A percentile compares a stretch with the other conserved stretches of the same genome.
Conservation (phyloP, 2,797 vertebrate genomes). For the Gastrophryne carolinensis region DNA sequence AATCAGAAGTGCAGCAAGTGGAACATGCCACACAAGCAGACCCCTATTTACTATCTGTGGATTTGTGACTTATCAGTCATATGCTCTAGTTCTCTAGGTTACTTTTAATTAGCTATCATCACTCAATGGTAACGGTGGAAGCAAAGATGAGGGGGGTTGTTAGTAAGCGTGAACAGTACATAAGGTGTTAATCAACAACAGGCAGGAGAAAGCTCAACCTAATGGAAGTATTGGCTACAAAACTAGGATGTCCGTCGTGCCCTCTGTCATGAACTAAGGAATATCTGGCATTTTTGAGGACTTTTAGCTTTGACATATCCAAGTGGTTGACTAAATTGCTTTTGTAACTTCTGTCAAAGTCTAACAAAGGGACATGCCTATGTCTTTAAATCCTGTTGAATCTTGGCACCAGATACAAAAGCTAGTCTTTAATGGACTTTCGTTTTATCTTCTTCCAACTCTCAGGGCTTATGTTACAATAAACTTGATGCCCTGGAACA, state of each 20-base stretch:
- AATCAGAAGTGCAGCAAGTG: slow-evolving; percentile 6
- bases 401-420: slow-evolving; percentile 45
- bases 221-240: not conserved
- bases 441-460: slow-evolving; percentile 46
- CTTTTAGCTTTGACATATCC: slow-evolving; percentile 35
- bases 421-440: slow-evolving; percentile 38
- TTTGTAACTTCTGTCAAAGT: slow-evolving; percentile 37
- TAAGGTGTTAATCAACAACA: slow-evolving; percentile 11
- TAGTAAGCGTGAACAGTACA: not conserved
- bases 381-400: slow-evolving; percentile 38
- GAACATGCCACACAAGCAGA: not conserved
- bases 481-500: slow-evolving; percentile 40
- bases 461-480: slow-evolving; percentile 34
- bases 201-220: not conserved
- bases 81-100: not conserved
- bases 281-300: slow-evolving; percentile 38
- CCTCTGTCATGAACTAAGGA: slow-evolving; percentile 22
- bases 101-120: not conserved
- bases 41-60: not conserved
- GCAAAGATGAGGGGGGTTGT: not conserved
- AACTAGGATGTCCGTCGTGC: slow-evolving; percentile 12
- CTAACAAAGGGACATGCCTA: slow-evolving; percentile 32
- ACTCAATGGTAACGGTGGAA: not conserved
- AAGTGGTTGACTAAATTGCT: slow-evolving; percentile 42
- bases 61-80: not conserved